Evolutionary conservation across 2,888 invertebrate species (phyloP).

Genomic region (Drosophila seclusa): DNA sequence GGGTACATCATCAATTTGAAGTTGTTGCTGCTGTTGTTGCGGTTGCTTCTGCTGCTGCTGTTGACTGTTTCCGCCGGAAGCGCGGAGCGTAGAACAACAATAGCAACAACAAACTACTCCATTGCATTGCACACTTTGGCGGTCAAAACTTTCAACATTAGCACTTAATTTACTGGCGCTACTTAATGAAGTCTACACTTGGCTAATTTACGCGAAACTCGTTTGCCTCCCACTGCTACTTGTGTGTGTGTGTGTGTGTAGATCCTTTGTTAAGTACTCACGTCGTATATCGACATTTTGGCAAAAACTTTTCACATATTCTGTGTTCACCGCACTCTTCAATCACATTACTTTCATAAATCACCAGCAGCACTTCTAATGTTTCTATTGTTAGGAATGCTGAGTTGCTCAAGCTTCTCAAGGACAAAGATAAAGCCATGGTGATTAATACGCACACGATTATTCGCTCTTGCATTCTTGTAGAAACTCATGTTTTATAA

Average conservation of each 20-base stretch:
- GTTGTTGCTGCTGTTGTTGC: slow-evolving; percentile 38
- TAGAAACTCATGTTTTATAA: background rate
- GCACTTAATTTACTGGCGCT: slow-evolving; percentile 79
- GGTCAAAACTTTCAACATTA: slow-evolving; percentile 79
- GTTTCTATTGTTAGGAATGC: background rate
- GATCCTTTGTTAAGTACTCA: slow-evolving; percentile 4
- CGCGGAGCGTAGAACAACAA: slow-evolving; percentile 52
- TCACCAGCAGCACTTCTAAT: background rate
- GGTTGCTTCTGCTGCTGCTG: slow-evolving; percentile 40
- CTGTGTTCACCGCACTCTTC: slow-evolving; percentile 20
- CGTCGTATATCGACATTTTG: slow-evolving; percentile 35
- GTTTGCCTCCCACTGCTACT: slow-evolving; percentile 36
- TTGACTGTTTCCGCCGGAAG: slow-evolving; percentile 71
- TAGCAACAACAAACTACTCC: slow-evolving; percentile 29
- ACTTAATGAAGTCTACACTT: slow-evolving; percentile 82
- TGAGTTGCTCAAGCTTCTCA: background rate
- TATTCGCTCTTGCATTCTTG: background rate
- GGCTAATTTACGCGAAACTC: slow-evolving; percentile 76
- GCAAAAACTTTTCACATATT: slow-evolving; percentile 50
- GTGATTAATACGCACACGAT: background rate
- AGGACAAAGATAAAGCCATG: background rate
- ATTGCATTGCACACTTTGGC: slow-evolving; percentile 68
- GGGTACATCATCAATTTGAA: slow-evolving; percentile 75
- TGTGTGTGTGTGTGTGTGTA: background rate
- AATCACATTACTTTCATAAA: slow-evolving; percentile 17